phyloP scores from a whole-genome alignment of 2,797 vertebrate species.

The Podargus strigoides region DNA sequence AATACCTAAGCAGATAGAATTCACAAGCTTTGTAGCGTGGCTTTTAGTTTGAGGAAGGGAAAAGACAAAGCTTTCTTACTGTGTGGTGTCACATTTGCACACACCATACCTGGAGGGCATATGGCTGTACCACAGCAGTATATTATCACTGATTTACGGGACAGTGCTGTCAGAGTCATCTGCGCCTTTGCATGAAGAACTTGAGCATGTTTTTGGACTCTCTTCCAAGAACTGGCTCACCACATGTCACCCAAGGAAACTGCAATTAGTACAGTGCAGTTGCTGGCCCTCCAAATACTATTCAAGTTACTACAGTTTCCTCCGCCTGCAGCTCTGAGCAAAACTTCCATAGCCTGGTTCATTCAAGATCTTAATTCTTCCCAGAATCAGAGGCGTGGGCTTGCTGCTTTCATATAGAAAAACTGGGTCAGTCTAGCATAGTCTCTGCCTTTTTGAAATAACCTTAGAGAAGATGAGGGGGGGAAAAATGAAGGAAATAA shows the following conservation, averaged over 20 bases:
- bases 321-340: neutral
- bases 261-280: neutral
- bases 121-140: neutral
- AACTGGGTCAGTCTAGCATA: slow-evolving; percentile 29
- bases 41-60: neutral
- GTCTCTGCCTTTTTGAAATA: neutral
- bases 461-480: neutral
- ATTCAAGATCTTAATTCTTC: slow-evolving; percentile 20
- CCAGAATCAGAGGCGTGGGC: neutral
- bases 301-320: neutral
- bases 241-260: neutral
- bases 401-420: neutral
- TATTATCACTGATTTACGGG: neutral
- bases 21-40: neutral
- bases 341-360: neutral
- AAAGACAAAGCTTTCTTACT: neutral
- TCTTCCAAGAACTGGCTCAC: neutral
- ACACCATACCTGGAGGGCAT: neutral
- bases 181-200: neutral
- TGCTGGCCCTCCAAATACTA: neutral
- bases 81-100: neutral
- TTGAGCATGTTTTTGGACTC: neutral
- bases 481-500: neutral
- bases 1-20: neutral
- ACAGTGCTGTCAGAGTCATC: neutral